Base-by-base conservation (phyloP, 64 coral and sea anemone genomes). In the Porites australiensis region DNA sequence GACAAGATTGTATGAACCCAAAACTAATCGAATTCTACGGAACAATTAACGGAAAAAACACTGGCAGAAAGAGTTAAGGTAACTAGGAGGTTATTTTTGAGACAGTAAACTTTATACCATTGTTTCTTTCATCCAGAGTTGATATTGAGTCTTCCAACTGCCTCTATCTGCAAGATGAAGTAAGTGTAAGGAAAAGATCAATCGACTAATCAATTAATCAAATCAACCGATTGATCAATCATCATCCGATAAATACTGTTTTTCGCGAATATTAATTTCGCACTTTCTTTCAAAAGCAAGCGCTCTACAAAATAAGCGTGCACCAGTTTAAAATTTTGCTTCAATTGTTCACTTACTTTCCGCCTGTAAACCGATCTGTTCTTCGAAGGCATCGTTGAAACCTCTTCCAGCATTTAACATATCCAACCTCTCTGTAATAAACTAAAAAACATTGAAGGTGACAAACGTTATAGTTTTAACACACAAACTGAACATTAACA, bases 321-420 rank as follows among this genome's bases (percentile, higher is more conserved):
- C 27, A 37, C 27, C 0, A 37, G 27, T 37, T 37, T 37, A 37
- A 37, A 37, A 37, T 37, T 37, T 37, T 37, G 27, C 1, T 37
- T 71, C 8, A 71, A 43, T 0, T 71, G 0, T 0, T 46, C 21
- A 79, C 91, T 90, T 87, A 96, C 95, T 92, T 74, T 96, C 95
- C 6, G 95, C 95, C 61, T 96, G 92, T 4, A 96, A 50, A 64
- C 95, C 92, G 80, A 94, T 94, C 54, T 96, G 95, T 66, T 96
- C 95, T 57, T 96, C 95, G 87, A 96, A 96, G 45, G 79, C 80
- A 83, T 96, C 95, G 64, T 91, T 96, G 21, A 96, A 96, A 45
- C 95, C 95, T 47, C 90, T 57, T 70, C 95, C 95, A 66, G 92
- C 77, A 69, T 96, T 96, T 52, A 96, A 84, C 75, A 96, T 44